Evolutionary conservation across 2,888 invertebrate genomes (phyloP), one percentile per base, ranked within the genome.

Genomic region (Netelia melanura): DNA sequence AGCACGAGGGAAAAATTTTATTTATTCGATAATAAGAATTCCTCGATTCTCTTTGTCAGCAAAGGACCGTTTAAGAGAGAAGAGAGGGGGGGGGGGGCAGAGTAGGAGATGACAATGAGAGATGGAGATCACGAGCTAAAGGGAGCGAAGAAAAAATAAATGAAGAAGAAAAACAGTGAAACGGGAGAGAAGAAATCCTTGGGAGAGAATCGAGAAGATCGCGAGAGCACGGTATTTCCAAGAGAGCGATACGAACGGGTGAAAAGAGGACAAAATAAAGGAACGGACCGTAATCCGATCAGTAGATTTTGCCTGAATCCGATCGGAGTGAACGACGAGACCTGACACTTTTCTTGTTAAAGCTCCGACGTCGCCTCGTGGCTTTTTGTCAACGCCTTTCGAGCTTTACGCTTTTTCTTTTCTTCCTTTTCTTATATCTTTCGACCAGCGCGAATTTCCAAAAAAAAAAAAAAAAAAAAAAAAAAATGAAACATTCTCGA

Each of bases 301-400:
- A 71, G 79, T 65, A 64, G 79, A 72, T 79, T 71, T 44, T 14
- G 64, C 17, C 25, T 79, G 64, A 17, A 79, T 79, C 79, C 79
- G 77, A 68, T 67, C 77, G 48, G 77, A 68, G 58, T 68, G 14
- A 11, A 17, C 23, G 64, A 17, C 23, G 64, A 61, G 64, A 64
- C 48, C 75, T 54, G 75, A 75, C 75, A 68, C 77, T 77, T 68
- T 48, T 61, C 30, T n/a, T 25, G 17, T 25, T 44, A 48, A 61
- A 67, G 44, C 58, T 30, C 52, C 58, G 9, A 25, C 25, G 64
- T 30, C 8, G n/a, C 43, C 14, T 17, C 56, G 44, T 54, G 77
- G 68, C 61, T 52, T 77, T 77, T 77, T 65, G 54, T 68, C 43
- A 77, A 58, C 77, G 67, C 68, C 67, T 38, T 76, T 25, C 23